Evolutionary conservation across 2,888 invertebrate genomes (phyloP), one percentile per base, ranked within the genome.

Genomic region (Drosophila longiperda): DNA sequence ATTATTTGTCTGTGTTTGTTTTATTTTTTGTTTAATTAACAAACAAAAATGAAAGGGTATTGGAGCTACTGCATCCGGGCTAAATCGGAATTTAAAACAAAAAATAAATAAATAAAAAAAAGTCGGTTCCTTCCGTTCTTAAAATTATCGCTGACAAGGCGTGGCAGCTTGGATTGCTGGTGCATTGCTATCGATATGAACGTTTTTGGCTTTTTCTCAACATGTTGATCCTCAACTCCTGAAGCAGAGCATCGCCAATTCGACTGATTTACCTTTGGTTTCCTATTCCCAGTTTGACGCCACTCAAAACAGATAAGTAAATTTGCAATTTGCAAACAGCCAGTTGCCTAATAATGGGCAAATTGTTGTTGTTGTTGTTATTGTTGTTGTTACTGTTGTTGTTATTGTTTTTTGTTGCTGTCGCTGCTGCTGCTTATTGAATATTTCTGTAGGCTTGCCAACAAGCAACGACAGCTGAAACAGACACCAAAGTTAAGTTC

Each of bases 401-500:
- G 42, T 12, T 2, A 11, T 0, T 11, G 42, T 12, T 1, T 12
- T 20, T 12, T 12, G 20, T 11, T 1, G 40, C 5, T 36, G 23
- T 29, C 0, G 15, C 15, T 71, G 63, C 45, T 77, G 73, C 64
- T 73, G 58, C 60, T 82, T 78, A 75, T 60, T 83, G 78, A 78
- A 71, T 73, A 63, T 82, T 82, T 82, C 73, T 79, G 68, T 77
- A 69, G 77, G 74, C 74, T 66, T 68, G 70, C 45, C 64, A 55
- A 59, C 50, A 57, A 66, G 36, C 59, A 63, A 20, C 54, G 65
- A 60, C 61, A 61, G 36, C 50, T 62, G 55, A 74, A 72, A 78
- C 78, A 78, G 67, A 75, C 59, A 68, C 78, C 84, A 87, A 82
- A 84, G 84, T 82, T 84, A 87, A 84, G 84, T 84, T 84, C 87